Base-by-base conservation (phyloP, 1,140 invertebrate genomes). In the Antheraea mylitta region DNA sequence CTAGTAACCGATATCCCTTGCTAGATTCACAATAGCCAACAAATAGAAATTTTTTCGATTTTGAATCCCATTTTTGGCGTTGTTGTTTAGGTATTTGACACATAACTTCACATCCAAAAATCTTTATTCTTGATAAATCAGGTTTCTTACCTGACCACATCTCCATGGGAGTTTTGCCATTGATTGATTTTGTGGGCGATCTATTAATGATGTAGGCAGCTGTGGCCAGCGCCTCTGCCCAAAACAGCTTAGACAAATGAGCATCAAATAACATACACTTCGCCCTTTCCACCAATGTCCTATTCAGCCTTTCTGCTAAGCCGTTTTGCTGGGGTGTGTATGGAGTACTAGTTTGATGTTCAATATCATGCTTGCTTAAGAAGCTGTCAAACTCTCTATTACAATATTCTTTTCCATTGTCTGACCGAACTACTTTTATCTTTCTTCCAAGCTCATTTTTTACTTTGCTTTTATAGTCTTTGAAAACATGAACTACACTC, bases 41-140 rank as follows among this genome's bases (percentile, higher is more conserved):
- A n/a, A n/a, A n/a, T 0, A 76, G 36, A 16, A 72, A 66, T 62
- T 74, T 68, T 62, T 48, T 63, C 6, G 78, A 75, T 60, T 76
- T 80, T 8, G 18, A 9, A 36, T 80, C 78, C 72, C 74, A 80
- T 74, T 80, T 78, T 67, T 58, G 66, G 0, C 76, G 67, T 72
- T 71, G 72, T 73, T 80, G 70, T 74, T 80, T 80, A 7, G 72
- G 73, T 61, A 80, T 58, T 60, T 78, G 74, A n/a, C 45, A 48
- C 78, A 76, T 80, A 7, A 68, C 72, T 53, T 74, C 45, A 19
- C 11, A 74, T 9, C 73, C 73, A 76, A 80, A 80, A 19, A 77
- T 67, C 48, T 37, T 74, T 16, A 80, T 22, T 66, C 76, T 67
- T 30, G 66, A 67, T 19, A 77, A 69, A 30, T 80, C 30, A 10